Percentiles rank a stretch among this genome's conserved stretches.
These are phyloP conservation scores for Alitta virens DNA, from an alignment of 2,888 invertebrate species.

Conservation along the genomic window DNA sequence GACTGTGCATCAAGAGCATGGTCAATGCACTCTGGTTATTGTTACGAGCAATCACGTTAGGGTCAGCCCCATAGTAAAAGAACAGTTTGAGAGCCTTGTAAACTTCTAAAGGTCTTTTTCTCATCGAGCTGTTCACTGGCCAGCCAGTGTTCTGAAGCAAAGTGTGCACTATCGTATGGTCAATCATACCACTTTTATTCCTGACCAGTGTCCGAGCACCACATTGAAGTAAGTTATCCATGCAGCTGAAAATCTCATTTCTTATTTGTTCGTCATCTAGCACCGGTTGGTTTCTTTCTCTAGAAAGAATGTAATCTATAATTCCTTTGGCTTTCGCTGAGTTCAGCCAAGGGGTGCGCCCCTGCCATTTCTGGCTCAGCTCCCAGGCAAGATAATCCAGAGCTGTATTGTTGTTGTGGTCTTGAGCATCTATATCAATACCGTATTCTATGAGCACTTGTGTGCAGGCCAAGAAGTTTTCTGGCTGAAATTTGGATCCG, in stretches of 20 bases:
- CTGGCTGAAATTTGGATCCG: conserved; percentile 11
- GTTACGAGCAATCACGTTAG: conserved; percentile 9
- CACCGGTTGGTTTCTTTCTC: background rate
- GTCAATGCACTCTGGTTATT: conserved; percentile 12
- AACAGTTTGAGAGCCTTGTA: conserved; percentile 13
- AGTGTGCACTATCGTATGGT: conserved; percentile 16
- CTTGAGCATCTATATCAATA: conserved; percentile 9
- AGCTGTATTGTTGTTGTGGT: conserved; percentile 17
- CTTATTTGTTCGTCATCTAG: background rate
- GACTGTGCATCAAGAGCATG: conserved; percentile 15
- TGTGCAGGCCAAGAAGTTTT: conserved; percentile 9
- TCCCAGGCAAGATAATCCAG: conserved; percentile 19
- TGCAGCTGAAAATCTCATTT: conserved; percentile 6
- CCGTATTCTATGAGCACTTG: conserved; percentile 6
- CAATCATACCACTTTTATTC: conserved; percentile 1
- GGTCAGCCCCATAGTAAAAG: conserved; percentile 14
- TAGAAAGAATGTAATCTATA: conserved; percentile 1
- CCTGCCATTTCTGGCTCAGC: conserved; percentile 12
- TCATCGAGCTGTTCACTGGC: conserved; percentile 11
- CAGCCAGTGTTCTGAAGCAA: conserved; percentile 16
- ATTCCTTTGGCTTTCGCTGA: background rate
- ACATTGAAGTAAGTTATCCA: background rate
- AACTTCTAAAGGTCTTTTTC: conserved; percentile 7
- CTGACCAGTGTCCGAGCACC: conserved; percentile 11
- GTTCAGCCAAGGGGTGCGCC: conserved; percentile 1